Percentiles rank a stretch among this genome's conserved stretches.
phyloP scores from a whole-genome alignment of 2,113 vertebrate species.

The Dicentrarchus labrax region DNA sequence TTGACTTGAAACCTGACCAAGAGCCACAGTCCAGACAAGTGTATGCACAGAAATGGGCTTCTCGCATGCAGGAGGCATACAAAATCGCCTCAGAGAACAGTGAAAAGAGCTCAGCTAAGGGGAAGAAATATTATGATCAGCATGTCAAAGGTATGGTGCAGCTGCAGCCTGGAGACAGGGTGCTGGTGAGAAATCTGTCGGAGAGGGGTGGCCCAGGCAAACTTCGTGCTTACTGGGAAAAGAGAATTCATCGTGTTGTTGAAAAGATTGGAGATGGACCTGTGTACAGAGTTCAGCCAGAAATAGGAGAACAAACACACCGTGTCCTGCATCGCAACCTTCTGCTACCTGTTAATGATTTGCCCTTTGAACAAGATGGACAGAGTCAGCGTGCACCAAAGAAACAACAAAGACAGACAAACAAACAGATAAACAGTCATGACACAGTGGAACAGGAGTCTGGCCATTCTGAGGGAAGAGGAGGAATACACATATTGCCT shows the following conservation, averaged over 20 bases:
- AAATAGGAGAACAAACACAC: neutral
- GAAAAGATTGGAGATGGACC: constrained; percentile 25
- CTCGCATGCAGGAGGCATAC: constrained; percentile 20
- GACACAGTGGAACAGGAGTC: neutral
- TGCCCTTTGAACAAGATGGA: constrained; percentile 1
- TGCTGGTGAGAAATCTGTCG: constrained; percentile 35
- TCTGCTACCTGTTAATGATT: constrained; percentile 16
- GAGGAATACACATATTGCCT: constrained; percentile 16
- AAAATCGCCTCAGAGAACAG: constrained; percentile 33
- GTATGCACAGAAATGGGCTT: constrained; percentile 24
- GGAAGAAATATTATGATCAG: constrained; percentile 17
- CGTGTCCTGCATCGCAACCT: constrained; percentile 9
- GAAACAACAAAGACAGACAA: neutral
- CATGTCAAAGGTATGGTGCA: neutral
- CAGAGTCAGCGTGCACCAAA: neutral
- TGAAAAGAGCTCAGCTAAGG: constrained; percentile 32
- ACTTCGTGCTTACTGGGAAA: constrained; percentile 16
- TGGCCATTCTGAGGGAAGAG: neutral
- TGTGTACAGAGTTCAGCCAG: constrained; percentile 18
- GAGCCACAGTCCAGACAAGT: neutral
- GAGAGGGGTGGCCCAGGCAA: constrained; percentile 28
- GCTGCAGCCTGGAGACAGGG: constrained; percentile 30
- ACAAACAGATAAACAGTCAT: neutral
- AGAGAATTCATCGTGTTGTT: neutral
- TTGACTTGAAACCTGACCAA: neutral